Evolutionary conservation across 2,888 invertebrate genomes (phyloP).

Genomic region (Isoperla grammatica): DNA sequence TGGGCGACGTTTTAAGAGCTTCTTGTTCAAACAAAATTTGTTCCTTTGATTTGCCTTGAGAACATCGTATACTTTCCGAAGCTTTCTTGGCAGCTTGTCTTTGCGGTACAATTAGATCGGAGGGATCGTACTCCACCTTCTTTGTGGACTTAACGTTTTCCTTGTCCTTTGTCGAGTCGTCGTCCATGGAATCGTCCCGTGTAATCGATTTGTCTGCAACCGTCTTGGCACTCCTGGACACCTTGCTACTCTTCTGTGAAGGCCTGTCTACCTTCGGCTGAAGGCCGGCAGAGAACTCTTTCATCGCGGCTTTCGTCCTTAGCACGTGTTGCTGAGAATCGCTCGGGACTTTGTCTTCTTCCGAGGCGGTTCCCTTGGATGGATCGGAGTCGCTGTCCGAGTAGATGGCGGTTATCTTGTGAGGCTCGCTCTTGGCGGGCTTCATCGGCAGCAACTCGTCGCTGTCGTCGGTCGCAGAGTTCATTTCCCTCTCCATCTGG

Average conservation of each 20-base stretch:
- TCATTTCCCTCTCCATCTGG: conserved; percentile 71
- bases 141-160: conserved; percentile 42
- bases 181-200: conserved; percentile 41
- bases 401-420: conserved; percentile 69
- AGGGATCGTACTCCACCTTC: conserved; percentile 48
- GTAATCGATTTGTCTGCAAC: conserved; percentile 41
- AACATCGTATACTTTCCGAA: conserved; percentile 70
- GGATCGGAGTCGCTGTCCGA: conserved; percentile 72
- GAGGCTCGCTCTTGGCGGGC: conserved; percentile 47
- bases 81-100: conserved; percentile 88
- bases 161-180: conserved; percentile 48
- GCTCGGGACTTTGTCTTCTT: conserved; percentile 43
- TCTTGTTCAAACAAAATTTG: conserved; percentile 39
- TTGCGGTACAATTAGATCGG: conserved; percentile 83
- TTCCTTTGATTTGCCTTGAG: conserved; percentile 40
- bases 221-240: conserved; percentile 44
- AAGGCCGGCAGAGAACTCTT: conserved; percentile 62
- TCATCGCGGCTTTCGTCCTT: conserved; percentile 78
- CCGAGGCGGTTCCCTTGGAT: conserved; percentile 51
- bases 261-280: conserved; percentile 33
- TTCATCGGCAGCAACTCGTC: conserved; percentile 61
- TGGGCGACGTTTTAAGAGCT: conserved; percentile 22
- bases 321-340: conserved; percentile 63
- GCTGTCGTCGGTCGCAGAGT: conserved; percentile 63
- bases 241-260: conserved; percentile 37